Conservation (phyloP, 37 sponge, comb jelly and placozoan species). For the Aplysina aerophoba region DNA sequence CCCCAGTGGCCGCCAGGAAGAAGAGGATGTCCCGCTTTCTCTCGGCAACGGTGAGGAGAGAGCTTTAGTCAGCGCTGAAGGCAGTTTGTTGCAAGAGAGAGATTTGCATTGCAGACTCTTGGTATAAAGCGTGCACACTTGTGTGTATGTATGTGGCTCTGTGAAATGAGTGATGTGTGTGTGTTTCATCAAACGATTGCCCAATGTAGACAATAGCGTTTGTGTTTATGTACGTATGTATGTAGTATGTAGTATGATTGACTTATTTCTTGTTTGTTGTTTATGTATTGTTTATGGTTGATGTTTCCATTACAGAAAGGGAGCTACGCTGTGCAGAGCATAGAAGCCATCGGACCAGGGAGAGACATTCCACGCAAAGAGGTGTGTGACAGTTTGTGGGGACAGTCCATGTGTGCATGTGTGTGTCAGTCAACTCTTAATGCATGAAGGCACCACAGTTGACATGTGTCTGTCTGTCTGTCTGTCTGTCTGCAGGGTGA, state of each 20-base stretch:
- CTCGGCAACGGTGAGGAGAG: neutral
- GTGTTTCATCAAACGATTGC: too few species aligned
- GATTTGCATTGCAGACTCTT: too few species aligned
- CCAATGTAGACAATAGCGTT: too few species aligned
- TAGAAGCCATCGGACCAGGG: conserved; percentile 73
- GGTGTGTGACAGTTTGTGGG: conserved; percentile 43
- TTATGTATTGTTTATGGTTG: neutral
- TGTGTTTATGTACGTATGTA: too few species aligned
- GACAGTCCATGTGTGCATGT: neutral
- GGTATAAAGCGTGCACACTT: too few species aligned
- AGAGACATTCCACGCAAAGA: conserved; percentile 87
- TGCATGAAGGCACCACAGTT: neutral
- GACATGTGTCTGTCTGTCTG: neutral
- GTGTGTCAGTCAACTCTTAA: neutral
- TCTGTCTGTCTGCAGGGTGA: conserved; percentile 20
- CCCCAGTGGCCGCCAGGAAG: conserved; percentile 18
- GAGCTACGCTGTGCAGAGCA: conserved; percentile 15
- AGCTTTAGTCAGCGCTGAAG: too few species aligned
- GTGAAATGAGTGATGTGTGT: too few species aligned
- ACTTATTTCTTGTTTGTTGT: too few species aligned
- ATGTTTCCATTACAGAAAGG: conserved; percentile 34
- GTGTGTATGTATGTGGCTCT: too few species aligned
- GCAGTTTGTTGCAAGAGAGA: too few species aligned
- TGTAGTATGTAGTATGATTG: too few species aligned
- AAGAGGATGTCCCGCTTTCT: conserved; percentile 30